Conservation (phyloP, 1,140 invertebrate species). For the Wiebesia pumilae region DNA sequence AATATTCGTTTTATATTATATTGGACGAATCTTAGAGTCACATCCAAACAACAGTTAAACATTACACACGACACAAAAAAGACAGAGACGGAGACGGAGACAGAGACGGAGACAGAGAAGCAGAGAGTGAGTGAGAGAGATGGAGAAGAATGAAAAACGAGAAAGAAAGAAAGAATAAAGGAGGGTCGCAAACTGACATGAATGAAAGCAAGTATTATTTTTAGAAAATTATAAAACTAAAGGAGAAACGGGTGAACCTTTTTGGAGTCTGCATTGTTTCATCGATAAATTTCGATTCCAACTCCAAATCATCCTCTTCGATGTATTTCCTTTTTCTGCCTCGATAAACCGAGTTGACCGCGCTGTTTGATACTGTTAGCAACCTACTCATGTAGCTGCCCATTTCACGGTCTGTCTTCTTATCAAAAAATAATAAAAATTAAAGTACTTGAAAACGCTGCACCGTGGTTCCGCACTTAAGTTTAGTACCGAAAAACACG, state of each 20-base stretch:
- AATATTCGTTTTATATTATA: neutral
- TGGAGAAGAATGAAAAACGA: too few relatives aligned
- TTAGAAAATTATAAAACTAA: neutral
- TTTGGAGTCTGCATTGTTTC: constrained; percentile 72
- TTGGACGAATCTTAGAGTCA: neutral
- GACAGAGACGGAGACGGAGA: neutral
- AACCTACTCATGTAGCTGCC: constrained; percentile 69
- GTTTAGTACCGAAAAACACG: neutral
- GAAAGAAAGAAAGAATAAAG: neutral
- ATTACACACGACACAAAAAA: neutral
- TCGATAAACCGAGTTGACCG: constrained; percentile 69
- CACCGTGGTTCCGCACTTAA: neutral
- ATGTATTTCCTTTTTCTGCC: constrained; percentile 72
- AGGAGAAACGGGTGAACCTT: constrained; percentile 60
- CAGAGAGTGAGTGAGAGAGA: neutral
- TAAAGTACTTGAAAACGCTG: neutral
- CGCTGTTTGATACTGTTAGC: constrained; percentile 68
- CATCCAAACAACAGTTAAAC: neutral
- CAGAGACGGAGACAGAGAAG: neutral
- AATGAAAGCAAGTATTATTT: neutral
- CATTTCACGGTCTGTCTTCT: constrained; percentile 56
- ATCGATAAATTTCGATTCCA: constrained; percentile 71
- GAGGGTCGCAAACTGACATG: neutral
- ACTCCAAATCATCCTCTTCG: constrained; percentile 69
- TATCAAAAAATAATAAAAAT: neutral